Evolutionary conservation across 1,140 invertebrate genomes (phyloP).

Genomic region (Drosophila nikananu): DNA sequence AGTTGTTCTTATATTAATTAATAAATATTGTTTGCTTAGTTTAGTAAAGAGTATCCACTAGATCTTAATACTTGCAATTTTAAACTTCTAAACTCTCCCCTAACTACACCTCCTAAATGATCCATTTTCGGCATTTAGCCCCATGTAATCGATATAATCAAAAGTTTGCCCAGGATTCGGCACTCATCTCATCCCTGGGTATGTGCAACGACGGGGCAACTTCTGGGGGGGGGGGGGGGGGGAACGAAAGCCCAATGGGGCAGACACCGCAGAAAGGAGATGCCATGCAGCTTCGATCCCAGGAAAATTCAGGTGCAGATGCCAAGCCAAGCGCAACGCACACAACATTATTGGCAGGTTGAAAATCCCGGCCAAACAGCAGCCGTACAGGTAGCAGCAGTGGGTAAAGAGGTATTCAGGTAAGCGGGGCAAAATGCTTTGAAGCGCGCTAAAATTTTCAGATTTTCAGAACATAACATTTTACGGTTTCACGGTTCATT

Average conservation of each 20-base stretch:
- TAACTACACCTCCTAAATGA: slow-evolving; percentile 4
- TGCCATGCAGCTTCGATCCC: slow-evolving; percentile 22
- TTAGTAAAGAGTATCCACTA: too few species aligned
- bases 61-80: too few species aligned
- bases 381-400: slow-evolving; percentile 27
- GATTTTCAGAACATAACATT: slow-evolving; percentile 83
- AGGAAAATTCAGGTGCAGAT: slow-evolving; percentile 42
- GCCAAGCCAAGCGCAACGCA: slow-evolving; percentile 42
- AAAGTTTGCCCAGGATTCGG: slow-evolving; percentile 19
- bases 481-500: slow-evolving; percentile 83
- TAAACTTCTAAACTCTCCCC: background rate
- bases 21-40: too few species aligned
- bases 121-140: slow-evolving; percentile 34
- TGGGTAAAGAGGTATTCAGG: slow-evolving; percentile 10
- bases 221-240: background rate
- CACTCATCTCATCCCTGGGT: slow-evolving; percentile 1
- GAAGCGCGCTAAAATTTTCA: slow-evolving; percentile 78
- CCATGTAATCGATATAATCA: slow-evolving; percentile 43
- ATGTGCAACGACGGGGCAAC: background rate
- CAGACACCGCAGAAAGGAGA: slow-evolving; percentile 44
- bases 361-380: slow-evolving; percentile 27
- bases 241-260: slow-evolving; percentile 23
- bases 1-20: too few species aligned
- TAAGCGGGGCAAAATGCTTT: slow-evolving; percentile 49
- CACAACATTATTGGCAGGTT: slow-evolving; percentile 67